Evolutionary conservation across 2,888 invertebrate genomes (phyloP).

Genomic region (Cheilosia vernalis): DNA sequence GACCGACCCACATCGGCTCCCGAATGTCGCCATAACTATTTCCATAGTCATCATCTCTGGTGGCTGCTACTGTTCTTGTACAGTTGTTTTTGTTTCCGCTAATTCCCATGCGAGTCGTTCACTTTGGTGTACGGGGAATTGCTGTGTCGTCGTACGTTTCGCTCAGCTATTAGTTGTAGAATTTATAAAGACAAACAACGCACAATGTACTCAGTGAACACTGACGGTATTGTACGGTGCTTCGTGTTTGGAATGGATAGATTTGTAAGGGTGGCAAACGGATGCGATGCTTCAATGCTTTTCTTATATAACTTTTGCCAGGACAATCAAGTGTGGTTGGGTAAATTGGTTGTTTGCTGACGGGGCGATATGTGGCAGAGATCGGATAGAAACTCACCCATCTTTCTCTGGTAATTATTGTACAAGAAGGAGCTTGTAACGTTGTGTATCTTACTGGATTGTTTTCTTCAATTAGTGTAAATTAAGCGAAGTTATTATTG

Average conservation of each 20-base stretch:
- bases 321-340: constrained; percentile 26
- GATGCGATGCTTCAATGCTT: constrained; percentile 14
- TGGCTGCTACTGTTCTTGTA: constrained; percentile 28
- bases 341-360: constrained; percentile 24
- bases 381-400: background rate
- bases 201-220: constrained; percentile 12
- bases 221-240: constrained; percentile 2
- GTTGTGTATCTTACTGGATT: constrained; percentile 26
- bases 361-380: background rate
- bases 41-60: constrained; percentile 30
- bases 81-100: constrained; percentile 24
- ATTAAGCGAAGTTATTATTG: constrained; percentile 17
- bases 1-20: constrained; percentile 23
- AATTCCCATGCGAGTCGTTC: constrained; percentile 57
- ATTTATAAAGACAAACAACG: constrained; percentile 56
- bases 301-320: constrained; percentile 25
- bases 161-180: constrained; percentile 37
- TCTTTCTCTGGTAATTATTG: constrained; percentile 10
- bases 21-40: constrained; percentile 39
- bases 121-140: background rate
- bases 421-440: constrained; percentile 23
- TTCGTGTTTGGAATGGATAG: background rate
- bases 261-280: background rate
- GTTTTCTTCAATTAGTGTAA: constrained; percentile 29
- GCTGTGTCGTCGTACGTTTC: constrained; percentile 16